Percentiles rank a stretch among this genome's conserved stretches.
Evolutionary conservation across 2,888 invertebrate species (phyloP).

Genomic region (Macrophya annulata): DNA sequence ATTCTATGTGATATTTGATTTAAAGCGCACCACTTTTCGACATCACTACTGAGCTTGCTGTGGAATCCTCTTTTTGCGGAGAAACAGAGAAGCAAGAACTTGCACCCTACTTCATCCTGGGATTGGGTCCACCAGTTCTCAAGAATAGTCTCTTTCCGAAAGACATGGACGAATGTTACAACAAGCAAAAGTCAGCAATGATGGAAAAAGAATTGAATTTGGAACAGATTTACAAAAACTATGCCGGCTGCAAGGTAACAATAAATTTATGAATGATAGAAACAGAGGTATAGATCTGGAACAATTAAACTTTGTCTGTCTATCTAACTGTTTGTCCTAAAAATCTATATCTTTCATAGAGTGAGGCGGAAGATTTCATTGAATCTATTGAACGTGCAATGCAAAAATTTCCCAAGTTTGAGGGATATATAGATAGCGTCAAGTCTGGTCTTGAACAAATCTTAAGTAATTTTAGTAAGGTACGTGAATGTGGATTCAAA

Average conservation of each 20-base stretch:
- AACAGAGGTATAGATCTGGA: not conserved
- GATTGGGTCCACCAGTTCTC: slow-evolving; percentile 64
- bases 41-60: slow-evolving; percentile 67
- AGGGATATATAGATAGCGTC: not conserved
- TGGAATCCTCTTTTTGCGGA: not conserved
- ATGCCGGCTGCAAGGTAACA: slow-evolving; percentile 68
- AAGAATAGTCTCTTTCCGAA: slow-evolving; percentile 39
- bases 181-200: slow-evolving; percentile 44
- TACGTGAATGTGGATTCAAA: not conserved
- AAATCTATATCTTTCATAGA: not conserved
- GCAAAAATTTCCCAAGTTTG: not conserved
- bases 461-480: not conserved
- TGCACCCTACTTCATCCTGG: slow-evolving; percentile 64
- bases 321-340: too few relatives aligned
- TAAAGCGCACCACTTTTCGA: slow-evolving; percentile 71
- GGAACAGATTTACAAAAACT: slow-evolving; percentile 63
- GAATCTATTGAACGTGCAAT: not conserved
- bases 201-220: slow-evolving; percentile 63
- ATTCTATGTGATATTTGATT: not conserved
- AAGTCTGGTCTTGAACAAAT: not conserved
- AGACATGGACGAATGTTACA: slow-evolving; percentile 21
- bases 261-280: not conserved
- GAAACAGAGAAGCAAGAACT: slow-evolving; percentile 35
- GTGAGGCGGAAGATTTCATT: not conserved
- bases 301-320: not conserved